Percentiles rank a stretch among this genome's conserved stretches.
These are phyloP conservation scores for Exephanes ischioxanthus DNA, from an alignment of 2,888 invertebrate species.

Conservation along the genomic window DNA sequence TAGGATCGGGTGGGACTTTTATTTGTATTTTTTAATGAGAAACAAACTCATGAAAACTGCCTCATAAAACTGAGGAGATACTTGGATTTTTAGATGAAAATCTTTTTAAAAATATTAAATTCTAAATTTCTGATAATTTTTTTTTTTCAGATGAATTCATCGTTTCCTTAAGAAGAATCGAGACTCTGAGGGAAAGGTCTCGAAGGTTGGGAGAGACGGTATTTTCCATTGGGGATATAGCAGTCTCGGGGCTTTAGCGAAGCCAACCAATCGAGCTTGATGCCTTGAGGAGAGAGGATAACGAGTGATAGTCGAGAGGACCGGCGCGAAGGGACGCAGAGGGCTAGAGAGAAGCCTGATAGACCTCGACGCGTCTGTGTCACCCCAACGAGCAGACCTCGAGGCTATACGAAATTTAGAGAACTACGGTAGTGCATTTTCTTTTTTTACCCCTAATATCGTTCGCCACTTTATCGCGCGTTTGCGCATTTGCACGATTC, in stretches of 20 bases:
- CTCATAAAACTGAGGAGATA: no score
- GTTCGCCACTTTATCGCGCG: neutral
- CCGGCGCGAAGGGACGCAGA: neutral
- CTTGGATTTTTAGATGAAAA: no score
- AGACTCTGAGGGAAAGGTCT: slow-evolving; percentile 35
- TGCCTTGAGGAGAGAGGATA: slow-evolving; percentile 53
- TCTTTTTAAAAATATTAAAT: neutral
- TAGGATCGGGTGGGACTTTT: no score
- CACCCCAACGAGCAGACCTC: slow-evolving; percentile 23
- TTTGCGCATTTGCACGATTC: neutral
- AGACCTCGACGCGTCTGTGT: slow-evolving; percentile 29
- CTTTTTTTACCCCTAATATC: neutral
- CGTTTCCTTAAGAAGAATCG: slow-evolving; percentile 5
- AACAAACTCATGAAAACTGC: no score
- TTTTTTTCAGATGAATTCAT: slow-evolving; percentile 63
- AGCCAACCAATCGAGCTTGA: slow-evolving; percentile 73
- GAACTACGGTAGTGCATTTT: slow-evolving; percentile 8
- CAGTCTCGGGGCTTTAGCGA: slow-evolving; percentile 72
- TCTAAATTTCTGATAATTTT: no score
- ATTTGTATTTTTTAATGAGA: neutral
- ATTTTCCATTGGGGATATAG: slow-evolving; percentile 39
- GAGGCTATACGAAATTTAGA: slow-evolving; percentile 34
- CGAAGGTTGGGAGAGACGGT: slow-evolving; percentile 32
- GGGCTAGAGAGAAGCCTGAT: slow-evolving; percentile 18
- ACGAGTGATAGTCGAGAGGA: slow-evolving; percentile 28